Percentiles rank a stretch among this genome's conserved stretches.
Evolutionary conservation across 2,888 invertebrate species (phyloP).

Genomic region (Monopis laevigella): DNA sequence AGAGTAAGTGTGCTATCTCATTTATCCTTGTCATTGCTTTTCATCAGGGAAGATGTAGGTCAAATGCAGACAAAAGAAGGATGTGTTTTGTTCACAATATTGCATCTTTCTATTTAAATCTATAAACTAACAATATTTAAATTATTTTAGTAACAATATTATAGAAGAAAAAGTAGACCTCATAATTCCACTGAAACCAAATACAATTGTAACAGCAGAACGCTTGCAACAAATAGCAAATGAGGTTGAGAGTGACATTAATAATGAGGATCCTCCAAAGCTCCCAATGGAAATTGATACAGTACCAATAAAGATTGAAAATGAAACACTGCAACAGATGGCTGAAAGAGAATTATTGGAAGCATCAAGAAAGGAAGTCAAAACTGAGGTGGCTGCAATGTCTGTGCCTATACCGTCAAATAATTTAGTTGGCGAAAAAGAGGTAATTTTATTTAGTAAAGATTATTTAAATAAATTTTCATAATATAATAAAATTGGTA

Average conservation of each 20-base stretch:
- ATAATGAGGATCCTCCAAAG: constrained; percentile 48
- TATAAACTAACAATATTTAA: no score
- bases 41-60: no score
- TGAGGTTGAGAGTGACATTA: constrained; percentile 57
- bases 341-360: constrained; percentile 78
- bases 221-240: constrained; percentile 55
- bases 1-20: no score
- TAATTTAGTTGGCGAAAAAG: constrained; percentile 68
- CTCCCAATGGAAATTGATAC: constrained; percentile 34
- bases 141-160: constrained; percentile 57
- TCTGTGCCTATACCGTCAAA: constrained; percentile 67
- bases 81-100: no score
- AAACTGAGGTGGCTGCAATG: constrained; percentile 43
- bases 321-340: constrained; percentile 71
- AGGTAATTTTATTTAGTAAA: constrained; percentile 50
- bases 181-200: constrained; percentile 73
- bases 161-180: constrained; percentile 64
- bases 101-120: no score
- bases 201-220: constrained; percentile 61
- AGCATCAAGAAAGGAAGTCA: constrained; percentile 55
- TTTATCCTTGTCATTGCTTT: no score
- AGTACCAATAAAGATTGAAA: constrained; percentile 44
- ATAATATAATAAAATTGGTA: no score
- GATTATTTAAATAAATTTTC: no score
- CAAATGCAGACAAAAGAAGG: no score